Percentiles rank a stretch among this genome's conserved stretches.
Conservation (phyloP, 1,140 invertebrate species). For the Bombus balteatus region DNA sequence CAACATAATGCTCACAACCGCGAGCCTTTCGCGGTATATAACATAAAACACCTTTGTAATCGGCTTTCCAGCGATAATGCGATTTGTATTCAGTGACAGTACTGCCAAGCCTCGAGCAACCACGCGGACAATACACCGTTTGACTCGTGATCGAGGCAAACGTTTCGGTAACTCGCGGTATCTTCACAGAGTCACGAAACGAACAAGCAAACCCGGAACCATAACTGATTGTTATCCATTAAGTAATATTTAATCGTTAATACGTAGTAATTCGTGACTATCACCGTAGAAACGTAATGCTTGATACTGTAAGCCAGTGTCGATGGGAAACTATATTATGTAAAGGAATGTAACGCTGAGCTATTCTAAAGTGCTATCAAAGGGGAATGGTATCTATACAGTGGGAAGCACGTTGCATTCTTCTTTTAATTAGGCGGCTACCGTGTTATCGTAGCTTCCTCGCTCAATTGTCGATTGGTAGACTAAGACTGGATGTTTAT, state of each 20-base stretch:
- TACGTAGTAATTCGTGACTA: neutral
- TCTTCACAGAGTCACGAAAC: neutral
- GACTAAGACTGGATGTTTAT: no score
- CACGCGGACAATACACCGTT: slow-evolving; percentile 17
- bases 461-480: no score
- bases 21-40: slow-evolving; percentile 22
- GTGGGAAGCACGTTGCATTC: neutral
- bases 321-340: neutral
- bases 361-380: neutral
- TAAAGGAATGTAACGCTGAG: neutral
- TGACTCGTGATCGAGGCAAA: neutral
- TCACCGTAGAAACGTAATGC: neutral
- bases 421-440: neutral
- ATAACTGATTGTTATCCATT: neutral
- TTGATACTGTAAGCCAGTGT: neutral
- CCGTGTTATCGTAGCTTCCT: neutral
- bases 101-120: neutral
- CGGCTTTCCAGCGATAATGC: slow-evolving; percentile 42
- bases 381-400: neutral
- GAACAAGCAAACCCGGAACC: neutral
- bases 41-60: slow-evolving; percentile 41
- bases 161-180: neutral
- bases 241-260: neutral
- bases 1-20: slow-evolving; percentile 8
- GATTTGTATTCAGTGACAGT: slow-evolving; percentile 42